Percentiles rank a stretch among this genome's conserved stretches.
Conservation (phyloP, 2,888 invertebrate species). For the Diploptera punctata region DNA sequence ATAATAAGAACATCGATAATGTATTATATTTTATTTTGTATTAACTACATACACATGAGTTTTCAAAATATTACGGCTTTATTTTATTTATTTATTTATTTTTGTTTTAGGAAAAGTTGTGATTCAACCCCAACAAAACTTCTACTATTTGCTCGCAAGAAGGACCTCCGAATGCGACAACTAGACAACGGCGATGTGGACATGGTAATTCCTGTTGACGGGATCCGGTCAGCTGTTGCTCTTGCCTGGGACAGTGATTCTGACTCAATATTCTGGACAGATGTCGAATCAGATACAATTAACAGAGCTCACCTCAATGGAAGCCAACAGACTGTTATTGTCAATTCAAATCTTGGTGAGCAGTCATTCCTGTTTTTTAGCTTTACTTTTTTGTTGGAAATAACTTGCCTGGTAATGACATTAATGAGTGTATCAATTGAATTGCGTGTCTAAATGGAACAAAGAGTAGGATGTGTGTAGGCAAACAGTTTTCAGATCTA, state of each 20-base stretch:
- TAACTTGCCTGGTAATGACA: no score
- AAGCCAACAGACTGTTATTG: constrained; percentile 75
- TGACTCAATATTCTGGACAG: constrained; percentile 90
- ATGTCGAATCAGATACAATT: constrained; percentile 84
- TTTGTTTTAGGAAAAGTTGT: constrained; percentile 71
- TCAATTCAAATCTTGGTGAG: constrained; percentile 74
- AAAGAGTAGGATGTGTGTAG: no score
- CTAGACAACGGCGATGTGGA: constrained; percentile 69
- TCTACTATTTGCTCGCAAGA: constrained; percentile 81
- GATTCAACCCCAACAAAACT: constrained; percentile 76
- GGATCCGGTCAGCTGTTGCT: constrained; percentile 81
- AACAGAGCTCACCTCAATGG: constrained; percentile 85
- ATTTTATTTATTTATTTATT: no score
- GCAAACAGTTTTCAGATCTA: no score
- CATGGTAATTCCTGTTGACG: constrained; percentile 80
- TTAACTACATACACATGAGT: no score
- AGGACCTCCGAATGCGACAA: constrained; percentile 82
- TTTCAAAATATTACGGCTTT: no score
- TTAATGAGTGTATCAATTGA: no score
- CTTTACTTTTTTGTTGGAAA: no score
- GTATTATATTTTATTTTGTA: no score
- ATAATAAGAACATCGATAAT: no score
- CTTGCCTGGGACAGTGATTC: constrained; percentile 85
- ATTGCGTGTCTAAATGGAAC: no score
- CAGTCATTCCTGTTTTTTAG: no score